Conservation (phyloP, 2,113 vertebrate species). For the Microcebus ravelobensis region DNA sequence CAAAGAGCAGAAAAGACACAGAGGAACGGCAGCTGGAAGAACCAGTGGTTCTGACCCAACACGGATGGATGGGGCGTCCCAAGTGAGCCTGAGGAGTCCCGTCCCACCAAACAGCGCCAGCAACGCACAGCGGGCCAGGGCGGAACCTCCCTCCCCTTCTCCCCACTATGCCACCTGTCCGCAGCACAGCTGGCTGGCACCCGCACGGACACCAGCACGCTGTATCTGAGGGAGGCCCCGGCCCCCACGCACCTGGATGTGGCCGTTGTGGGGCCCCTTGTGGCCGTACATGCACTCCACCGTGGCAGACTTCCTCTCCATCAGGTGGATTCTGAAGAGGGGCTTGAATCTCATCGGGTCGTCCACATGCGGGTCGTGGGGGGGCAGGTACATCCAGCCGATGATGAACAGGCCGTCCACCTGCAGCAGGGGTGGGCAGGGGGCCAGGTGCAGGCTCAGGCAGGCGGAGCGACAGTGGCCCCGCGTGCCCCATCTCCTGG, state of each 20-base stretch:
- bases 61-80: not conserved
- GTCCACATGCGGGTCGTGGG: conserved; percentile 96
- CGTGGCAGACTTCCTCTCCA: conserved; percentile 92
- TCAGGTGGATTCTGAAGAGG: conserved; percentile 95
- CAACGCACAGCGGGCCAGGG: not conserved
- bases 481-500: not conserved
- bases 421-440: conserved; percentile 76
- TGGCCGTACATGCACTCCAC: conserved; percentile 99
- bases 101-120: accelerated
- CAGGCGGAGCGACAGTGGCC: not conserved
- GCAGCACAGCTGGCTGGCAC: accelerated
- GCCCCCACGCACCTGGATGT: conserved; percentile 91
- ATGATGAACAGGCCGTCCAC: conserved; percentile 97
- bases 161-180: accelerated
- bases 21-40: not conserved
- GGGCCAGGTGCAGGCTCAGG: not conserved
- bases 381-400: conserved; percentile 99
- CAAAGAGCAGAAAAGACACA: not conserved
- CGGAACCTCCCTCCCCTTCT: accelerated
- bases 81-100: not conserved
- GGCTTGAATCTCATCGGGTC: conserved; percentile 97
- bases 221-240: not conserved
- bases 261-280: conserved; percentile 96
- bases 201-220: not conserved
- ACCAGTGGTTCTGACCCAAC: not conserved